A percentile compares a stretch with the other conserved stretches of the same genome.
phyloP scores from a whole-genome alignment of 2,797 vertebrate species.

The Rhodeus uyekii region DNA sequence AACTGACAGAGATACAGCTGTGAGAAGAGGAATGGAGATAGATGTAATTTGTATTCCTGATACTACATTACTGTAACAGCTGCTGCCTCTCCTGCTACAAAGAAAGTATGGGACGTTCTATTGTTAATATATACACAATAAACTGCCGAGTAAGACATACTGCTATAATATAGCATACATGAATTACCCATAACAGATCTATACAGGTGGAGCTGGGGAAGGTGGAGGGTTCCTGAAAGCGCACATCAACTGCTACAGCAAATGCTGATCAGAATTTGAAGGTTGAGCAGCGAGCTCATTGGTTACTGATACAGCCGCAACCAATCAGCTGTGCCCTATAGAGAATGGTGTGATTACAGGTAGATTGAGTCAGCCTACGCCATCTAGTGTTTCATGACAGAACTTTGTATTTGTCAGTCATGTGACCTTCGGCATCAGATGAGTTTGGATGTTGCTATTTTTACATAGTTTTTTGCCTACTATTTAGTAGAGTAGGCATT shows the following conservation, averaged over 20 bases:
- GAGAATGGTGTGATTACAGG: background rate
- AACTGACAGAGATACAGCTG: slow-evolving; percentile 5
- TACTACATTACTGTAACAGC: background rate
- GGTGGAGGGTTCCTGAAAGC: background rate
- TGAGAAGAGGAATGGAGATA: background rate
- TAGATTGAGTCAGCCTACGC: background rate
- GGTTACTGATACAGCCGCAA: background rate
- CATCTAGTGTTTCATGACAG: background rate
- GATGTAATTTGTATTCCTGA: background rate
- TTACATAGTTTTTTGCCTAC: background rate
- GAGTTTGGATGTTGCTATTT: background rate
- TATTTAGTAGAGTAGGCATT: background rate
- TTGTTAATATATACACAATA: background rate
- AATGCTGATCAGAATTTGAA: background rate
- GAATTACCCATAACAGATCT: background rate
- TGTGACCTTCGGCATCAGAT: background rate
- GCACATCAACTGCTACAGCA: background rate
- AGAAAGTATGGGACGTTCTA: background rate
- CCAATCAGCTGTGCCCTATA: background rate
- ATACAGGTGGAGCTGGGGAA: background rate
- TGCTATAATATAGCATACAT: background rate
- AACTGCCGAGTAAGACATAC: background rate
- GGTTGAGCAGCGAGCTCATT: background rate
- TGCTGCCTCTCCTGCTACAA: too few relatives aligned
- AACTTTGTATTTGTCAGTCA: background rate